These are phyloP conservation scores for Rhagium mordax DNA, from an alignment of 2,888 invertebrate species.

Conservation along the genomic window DNA sequence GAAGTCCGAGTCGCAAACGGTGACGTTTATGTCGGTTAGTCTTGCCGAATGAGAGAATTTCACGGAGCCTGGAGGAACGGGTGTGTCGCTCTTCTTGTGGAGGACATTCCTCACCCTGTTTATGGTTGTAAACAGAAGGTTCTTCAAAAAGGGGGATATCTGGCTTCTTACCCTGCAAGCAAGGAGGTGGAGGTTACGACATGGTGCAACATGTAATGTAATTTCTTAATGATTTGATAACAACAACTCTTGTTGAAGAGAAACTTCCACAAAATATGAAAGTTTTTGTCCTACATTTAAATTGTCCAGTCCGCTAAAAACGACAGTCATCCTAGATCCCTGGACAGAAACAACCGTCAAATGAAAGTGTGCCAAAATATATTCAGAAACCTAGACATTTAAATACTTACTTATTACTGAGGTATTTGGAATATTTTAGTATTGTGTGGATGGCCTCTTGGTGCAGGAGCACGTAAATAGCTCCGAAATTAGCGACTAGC, in stretches of 20 bases:
- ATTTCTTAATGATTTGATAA: not conserved
- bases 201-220: not conserved
- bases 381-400: not conserved
- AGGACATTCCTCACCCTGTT: slow-evolving; percentile 57
- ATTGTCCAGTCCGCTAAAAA: too few relatives aligned
- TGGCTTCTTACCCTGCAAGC: slow-evolving; percentile 55
- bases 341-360: not conserved
- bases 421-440: slow-evolving; percentile 78
- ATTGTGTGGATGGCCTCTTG: slow-evolving; percentile 82
- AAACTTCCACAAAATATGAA: too few relatives aligned
- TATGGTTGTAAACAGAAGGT: slow-evolving; percentile 46
- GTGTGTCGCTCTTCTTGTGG: slow-evolving; percentile 72
- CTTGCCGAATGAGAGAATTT: slow-evolving; percentile 82
- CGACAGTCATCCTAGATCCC: too few relatives aligned
- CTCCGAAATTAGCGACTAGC: slow-evolving; percentile 79
- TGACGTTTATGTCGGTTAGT: slow-evolving; percentile 75
- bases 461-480: slow-evolving; percentile 78
- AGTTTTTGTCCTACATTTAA: too few relatives aligned
- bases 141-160: slow-evolving; percentile 58
- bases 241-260: too few relatives aligned
- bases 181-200: not conserved
- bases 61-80: slow-evolving; percentile 83
- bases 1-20: slow-evolving; percentile 81
- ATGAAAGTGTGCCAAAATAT: not conserved
- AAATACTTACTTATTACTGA: slow-evolving; percentile 74